Evolutionary conservation across 2,888 invertebrate genomes (phyloP).

Genomic region (Heliconius charithonia): DNA sequence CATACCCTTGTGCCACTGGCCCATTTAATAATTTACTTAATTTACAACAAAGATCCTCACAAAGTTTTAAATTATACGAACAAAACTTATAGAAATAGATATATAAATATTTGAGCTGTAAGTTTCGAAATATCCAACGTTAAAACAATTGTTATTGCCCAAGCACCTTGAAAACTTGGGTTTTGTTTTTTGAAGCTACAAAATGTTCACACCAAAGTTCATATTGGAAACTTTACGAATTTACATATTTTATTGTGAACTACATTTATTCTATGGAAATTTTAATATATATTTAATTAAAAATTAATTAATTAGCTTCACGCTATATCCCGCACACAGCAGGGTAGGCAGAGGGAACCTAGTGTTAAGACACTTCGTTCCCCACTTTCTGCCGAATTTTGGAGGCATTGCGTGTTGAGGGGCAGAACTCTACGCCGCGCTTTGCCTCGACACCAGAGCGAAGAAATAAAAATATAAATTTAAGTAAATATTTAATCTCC

Average conservation of each 20-base stretch:
- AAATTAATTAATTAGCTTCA: too few relatives aligned
- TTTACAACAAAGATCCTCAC: background rate
- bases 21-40: background rate
- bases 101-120: background rate
- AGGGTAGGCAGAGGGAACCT: too few relatives aligned
- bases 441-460: too few relatives aligned
- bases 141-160: constrained; percentile 23
- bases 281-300: background rate
- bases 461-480: too few relatives aligned
- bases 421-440: too few relatives aligned
- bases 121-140: background rate
- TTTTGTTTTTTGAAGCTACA: constrained; percentile 11
- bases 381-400: too few relatives aligned
- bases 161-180: constrained; percentile 9
- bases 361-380: too few relatives aligned
- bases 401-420: too few relatives aligned
- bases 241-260: background rate
- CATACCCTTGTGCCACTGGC: too few relatives aligned
- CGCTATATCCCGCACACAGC: too few relatives aligned
- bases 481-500: too few relatives aligned
- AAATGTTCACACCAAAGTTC: constrained; percentile 4
- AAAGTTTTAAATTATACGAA: constrained; percentile 16
- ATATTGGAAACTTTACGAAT: constrained; percentile 13
- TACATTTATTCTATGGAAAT: background rate
- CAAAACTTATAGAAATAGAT: background rate